Percentiles rank a stretch among this genome's conserved stretches.
Evolutionary conservation across 92 coral and sea anemone species (phyloP).

Genomic region (Parazoanthus swiftii): DNA sequence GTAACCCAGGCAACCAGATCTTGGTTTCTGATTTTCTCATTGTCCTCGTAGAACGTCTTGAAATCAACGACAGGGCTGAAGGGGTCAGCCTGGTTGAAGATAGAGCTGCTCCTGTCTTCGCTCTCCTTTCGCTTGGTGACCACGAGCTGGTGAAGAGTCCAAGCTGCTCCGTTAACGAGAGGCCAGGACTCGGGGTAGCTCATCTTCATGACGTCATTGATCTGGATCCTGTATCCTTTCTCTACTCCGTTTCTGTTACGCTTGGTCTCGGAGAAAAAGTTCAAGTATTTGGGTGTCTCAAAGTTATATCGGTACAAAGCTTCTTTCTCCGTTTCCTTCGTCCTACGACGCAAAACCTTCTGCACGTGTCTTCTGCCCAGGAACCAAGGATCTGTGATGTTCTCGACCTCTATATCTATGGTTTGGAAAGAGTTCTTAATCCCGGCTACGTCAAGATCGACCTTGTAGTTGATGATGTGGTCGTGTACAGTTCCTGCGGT

Average conservation of each 20-base stretch:
- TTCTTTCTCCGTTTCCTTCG: conserved; percentile 63
- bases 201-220: conserved; percentile 68
- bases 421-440: conserved; percentile 65
- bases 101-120: conserved; percentile 61
- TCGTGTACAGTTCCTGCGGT: conserved; percentile 73
- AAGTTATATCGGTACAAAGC: conserved; percentile 70
- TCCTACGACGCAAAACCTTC: conserved; percentile 55
- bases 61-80: conserved; percentile 65
- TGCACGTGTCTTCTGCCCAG: conserved; percentile 54
- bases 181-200: conserved; percentile 73
- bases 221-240: conserved; percentile 70
- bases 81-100: conserved; percentile 73
- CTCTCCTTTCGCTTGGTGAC: conserved; percentile 72
- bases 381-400: conserved; percentile 63
- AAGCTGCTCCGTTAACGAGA: conserved; percentile 54
- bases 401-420: conserved; percentile 52
- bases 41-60: conserved; percentile 36
- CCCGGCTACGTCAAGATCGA: conserved; percentile 74
- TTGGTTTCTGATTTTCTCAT: conserved; percentile 53
- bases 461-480: conserved; percentile 76
- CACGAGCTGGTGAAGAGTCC: conserved; percentile 68
- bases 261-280: conserved; percentile 58
- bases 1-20: conserved; percentile 70
- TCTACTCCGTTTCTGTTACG: conserved; percentile 56
- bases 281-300: conserved; percentile 66